These are phyloP conservation scores for Agelastica alni DNA, from an alignment of 2,888 invertebrate genomes.

Conservation along the genomic window DNA sequence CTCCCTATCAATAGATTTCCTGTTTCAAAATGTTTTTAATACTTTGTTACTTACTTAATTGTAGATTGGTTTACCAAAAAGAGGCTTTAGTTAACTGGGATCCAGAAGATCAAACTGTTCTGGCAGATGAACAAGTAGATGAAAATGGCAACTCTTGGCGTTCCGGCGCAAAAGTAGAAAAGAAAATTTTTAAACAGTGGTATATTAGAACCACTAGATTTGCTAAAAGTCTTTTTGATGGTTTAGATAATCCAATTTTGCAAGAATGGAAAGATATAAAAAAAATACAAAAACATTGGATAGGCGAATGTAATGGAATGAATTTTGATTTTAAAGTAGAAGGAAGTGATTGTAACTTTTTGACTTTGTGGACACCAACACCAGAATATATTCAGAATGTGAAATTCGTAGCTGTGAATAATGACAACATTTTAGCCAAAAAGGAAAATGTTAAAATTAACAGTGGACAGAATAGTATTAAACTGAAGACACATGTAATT, in stretches of 20 bases:
- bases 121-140: conserved; percentile 98
- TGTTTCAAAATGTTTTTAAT: no score
- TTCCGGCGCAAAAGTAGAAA: conserved; percentile 93
- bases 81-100: conserved; percentile 97
- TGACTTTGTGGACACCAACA: conserved; percentile 73
- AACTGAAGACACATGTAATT: conserved; percentile 58
- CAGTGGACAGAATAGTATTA: conserved; percentile 40
- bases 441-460: conserved; percentile 40
- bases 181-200: conserved; percentile 90
- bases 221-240: conserved; percentile 73
- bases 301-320: conserved; percentile 83
- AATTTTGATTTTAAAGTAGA: conserved; percentile 65
- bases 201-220: conserved; percentile 87
- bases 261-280: conserved; percentile 84
- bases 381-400: conserved; percentile 75
- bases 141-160: conserved; percentile 90
- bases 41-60: conserved; percentile 3
- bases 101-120: conserved; percentile 94
- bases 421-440: conserved; percentile 60
- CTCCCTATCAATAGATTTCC: no score
- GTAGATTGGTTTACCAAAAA: conserved; percentile 77
- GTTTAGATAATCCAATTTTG: conserved; percentile 69
- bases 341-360: conserved; percentile 29
- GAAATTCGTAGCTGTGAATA: conserved; percentile 70
- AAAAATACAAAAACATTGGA: conserved; percentile 86